Evolutionary conservation across 2,113 vertebrate genomes (phyloP), one percentile per base, ranked within the genome.

Genomic region (Apaloderma vittatum): DNA sequence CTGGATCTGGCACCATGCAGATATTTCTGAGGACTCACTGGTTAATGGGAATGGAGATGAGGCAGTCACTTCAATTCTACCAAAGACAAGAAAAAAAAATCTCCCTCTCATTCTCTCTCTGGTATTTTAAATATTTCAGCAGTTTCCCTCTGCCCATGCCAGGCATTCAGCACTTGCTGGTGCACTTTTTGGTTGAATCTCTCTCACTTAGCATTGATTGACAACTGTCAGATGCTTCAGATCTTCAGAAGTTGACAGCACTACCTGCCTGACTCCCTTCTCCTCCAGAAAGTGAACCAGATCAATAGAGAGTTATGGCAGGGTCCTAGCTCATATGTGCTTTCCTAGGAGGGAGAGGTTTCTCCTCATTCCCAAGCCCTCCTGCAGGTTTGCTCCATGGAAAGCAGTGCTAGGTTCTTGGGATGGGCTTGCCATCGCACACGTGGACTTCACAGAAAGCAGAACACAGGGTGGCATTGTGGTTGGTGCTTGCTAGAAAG

Each of bases 1-100:
- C 55, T 84, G 52, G 26, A 71, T 78, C 55, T 0, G 0, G 32
- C 23, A 58, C 52, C 1, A 0, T 4, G 10, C 58, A 75, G 54
- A 46, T 22, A 32, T 62, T 79, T 92, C 62, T 57, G 34, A 58
- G 49, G 12, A 20, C 34, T 66, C 27, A 8, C 7, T 29, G 14
- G 19, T 4, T 43, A 36, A 36, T 37, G 34, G 27, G 14, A 74
- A 67, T 46, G 32, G 83, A 75, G 32, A 73, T 3, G 9, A 77
- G 32, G 10, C 51, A 70, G 10, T 85, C 65, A 55, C 26, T 27
- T 46, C 65, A 75, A 8, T n/a, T 52, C 48, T 15, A 51, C 8
- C 22, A 72, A 63, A 84, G 16, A 61, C n/a, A 74, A 30, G 4
- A 24, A 1, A 70, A 32, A 70, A 59, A 24, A 63, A 51, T 6